Evolutionary conservation across 2,113 vertebrate species (phyloP).

Genomic region (Tragelaphus strepsiceros): DNA sequence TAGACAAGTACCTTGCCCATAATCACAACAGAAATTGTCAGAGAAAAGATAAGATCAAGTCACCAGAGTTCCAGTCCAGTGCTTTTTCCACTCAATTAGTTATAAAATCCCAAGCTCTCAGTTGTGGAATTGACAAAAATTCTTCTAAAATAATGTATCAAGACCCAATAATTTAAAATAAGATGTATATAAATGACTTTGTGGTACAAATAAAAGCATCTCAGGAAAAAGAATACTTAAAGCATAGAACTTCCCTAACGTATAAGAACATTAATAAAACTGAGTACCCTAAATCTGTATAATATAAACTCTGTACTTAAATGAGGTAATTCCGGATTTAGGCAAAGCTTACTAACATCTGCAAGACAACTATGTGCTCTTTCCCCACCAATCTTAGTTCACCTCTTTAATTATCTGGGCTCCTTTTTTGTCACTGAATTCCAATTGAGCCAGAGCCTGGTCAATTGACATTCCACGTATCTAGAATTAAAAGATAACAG

Average conservation of each 20-base stretch:
- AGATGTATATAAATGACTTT: neutral
- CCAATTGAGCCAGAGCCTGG: constrained; percentile 91
- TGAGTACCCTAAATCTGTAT: neutral
- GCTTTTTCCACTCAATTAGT: neutral
- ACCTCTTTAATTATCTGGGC: constrained; percentile 95
- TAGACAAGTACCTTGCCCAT: neutral
- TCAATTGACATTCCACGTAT: constrained; percentile 94
- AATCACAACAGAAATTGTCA: neutral
- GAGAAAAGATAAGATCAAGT: neutral
- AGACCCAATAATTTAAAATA: constrained; percentile 28
- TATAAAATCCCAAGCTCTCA: neutral
- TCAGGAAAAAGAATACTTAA: neutral
- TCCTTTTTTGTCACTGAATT: constrained; percentile 97
- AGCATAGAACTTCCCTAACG: neutral
- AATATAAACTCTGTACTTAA: neutral
- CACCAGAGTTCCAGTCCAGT: neutral
- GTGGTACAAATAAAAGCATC: neutral
- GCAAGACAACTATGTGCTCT: neutral
- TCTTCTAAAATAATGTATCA: neutral
- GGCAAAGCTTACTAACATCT: neutral
- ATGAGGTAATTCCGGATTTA: neutral
- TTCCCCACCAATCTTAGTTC: neutral
- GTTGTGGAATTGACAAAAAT: neutral
- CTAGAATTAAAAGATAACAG: constrained; percentile 76
- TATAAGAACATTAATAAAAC: neutral